Base-by-base conservation (phyloP, 1,140 invertebrate genomes). In the Hyposmocoma kahamanoa region DNA sequence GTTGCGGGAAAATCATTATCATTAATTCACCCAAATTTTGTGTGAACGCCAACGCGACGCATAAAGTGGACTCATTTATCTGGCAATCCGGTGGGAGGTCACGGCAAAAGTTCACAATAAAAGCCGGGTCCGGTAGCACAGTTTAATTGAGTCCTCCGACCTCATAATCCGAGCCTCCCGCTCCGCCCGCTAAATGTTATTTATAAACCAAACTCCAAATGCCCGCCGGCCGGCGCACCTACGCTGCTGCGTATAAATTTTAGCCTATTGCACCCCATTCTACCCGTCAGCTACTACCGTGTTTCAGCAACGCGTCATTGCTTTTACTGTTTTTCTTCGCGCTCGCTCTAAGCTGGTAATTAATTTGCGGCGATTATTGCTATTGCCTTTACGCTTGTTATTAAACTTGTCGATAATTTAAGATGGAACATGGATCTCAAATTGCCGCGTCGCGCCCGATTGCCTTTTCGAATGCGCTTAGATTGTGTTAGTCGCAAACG, bases 131-230 rank as follows among this genome's bases (percentile, higher is more conserved):
- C 72, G 70, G 74, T 72, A 73, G 67, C 73, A 67, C 68, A 67
- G 56, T 80, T 83, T 83, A 83, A 83, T 83, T 80, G 76, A 83
- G 69, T 83, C 74, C 74, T 72, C 61, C 75, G 77, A 81, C 79
- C 79, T 83, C 76, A 80, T 81, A 79, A 81, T 77, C 75, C 72
- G 60, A 41, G 56, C 58, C 59, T n/a, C n/a, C 63, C 68, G 62
- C 59, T 55, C 66, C 57, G 47, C 70, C 73, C 68, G 68, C 68
- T 72, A 72, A 78, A 74, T 76, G 70, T 82, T 80, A 80, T 80
- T 82, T 79, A 76, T 76, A 76, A 68, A 58, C 61, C 59, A 62
- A 70, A 68, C 64, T 65, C 65, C 50, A 58, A 72, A 63, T 62
- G 64, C 44, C 55, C 62, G 55, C 55, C 63, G 68, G 54, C 58